Evolutionary conservation across 2,888 invertebrate species (phyloP), one percentile per base, ranked within the genome.

Genomic region (Exephanes ischioxanthus): DNA sequence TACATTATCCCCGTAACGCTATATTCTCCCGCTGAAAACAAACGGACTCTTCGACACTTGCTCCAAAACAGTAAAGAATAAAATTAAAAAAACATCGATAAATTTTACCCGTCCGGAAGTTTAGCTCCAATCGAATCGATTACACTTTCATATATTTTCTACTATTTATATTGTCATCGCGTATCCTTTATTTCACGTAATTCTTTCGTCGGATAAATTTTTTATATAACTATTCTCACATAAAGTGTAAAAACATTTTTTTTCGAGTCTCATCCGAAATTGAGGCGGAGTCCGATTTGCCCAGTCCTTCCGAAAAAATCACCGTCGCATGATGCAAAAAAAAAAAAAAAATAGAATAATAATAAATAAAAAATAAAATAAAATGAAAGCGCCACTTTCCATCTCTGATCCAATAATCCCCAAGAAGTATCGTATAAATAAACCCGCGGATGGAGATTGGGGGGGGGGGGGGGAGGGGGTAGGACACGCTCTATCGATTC

Each of bases 401-500:
- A 55, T 22, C 55, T 61, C 61, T 30, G 22, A 61, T 61, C 61
- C 61, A 26, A 63, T 63, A 63, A 63, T 33, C 33, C 30, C 16
- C 33, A 33, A 30, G 63, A 63, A 63, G 33, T 63, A 30, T 30
- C 63, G 63, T n/a, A n/a, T 33, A 6, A 63, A 48, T 48, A 48
- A 33, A 14, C 33, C 22, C 37, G 33, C 30, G 70, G 9, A 1
- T 2, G 41, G 41, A 2, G 41, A n/a, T n/a, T n/a, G n/a, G n/a
- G 41, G 41, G 11, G 41, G 11, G 41, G 41, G 41, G 41, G 3
- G 2, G 7, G 30, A 16, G 58, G 19, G 3, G 22, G 14, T 14
- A 30, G 51, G 58, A 9, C n/a, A 76, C 63, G 83, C 51, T 73
- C 72, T 83, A 76, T 81, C 82, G 81, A 80, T 85, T 77, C 72